Base-by-base conservation (phyloP, 1,140 invertebrate genomes). In the Pinna nobilis region DNA sequence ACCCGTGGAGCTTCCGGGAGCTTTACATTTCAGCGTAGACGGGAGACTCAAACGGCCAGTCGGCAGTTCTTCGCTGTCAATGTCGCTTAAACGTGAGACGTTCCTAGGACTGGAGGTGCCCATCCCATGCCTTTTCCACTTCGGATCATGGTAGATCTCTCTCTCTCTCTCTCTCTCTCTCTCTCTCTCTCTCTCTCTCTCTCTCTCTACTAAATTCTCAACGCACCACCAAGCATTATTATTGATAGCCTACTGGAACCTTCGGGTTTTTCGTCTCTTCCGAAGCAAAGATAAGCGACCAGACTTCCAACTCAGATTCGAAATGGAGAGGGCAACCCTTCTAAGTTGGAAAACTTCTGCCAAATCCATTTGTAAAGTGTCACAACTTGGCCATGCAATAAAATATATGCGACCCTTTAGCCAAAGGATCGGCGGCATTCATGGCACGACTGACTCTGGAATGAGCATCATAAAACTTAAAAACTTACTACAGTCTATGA, bases 71-170 rank as follows among this genome's bases (percentile, higher is more conserved):
- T 60, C 28, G n/a, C 32, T 79, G 44, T 9, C 28, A 6, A 15
- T 78, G 3, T 41, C 23, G 15, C n/a, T 79, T 20, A 67, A 73
- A 23, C 23, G 77, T 7, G 28, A 74, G 50, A 70, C 77, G n/a
- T 73, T 79, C 33, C 32, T 79, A 23, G 55, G 55, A 0, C 20
- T 73, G 28, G 67, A 79, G 30, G 33, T 79, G 9, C 70, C 74
- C 0, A 70, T 79, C 23, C 77, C 77, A 1, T 79, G 77, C 25
- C 20, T 79, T 3, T 53, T 60, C 5, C 74, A 79, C 32, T 53
- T 76, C 7, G 77, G 77, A 13, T 79, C 77, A 4, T 79, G 77
- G 77, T 59, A 35, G 37, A 18, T 57, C 30, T 33, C 20, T 15
- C 44, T 18, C 15, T 18, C 20, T 47, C 20, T 23, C 18, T 3